These are phyloP conservation scores for Barypeithes pellucidus DNA, from an alignment of 2,888 invertebrate genomes.

Conservation along the genomic window DNA sequence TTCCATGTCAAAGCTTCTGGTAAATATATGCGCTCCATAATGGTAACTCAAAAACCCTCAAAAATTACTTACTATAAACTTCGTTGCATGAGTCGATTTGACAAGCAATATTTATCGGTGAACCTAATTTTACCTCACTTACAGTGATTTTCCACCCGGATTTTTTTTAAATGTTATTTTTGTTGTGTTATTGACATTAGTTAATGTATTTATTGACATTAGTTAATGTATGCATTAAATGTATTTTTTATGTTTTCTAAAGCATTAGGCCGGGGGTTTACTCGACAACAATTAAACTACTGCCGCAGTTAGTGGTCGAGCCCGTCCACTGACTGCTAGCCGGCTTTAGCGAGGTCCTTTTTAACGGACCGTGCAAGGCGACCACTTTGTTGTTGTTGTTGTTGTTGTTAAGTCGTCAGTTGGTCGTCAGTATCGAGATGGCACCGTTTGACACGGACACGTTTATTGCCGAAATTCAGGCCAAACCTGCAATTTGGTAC, in stretches of 20 bases:
- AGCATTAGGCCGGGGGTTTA: background rate
- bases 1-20: too few relatives aligned
- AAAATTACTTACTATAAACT: too few relatives aligned
- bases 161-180: background rate
- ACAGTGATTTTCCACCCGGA: background rate
- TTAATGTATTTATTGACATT: background rate
- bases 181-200: background rate
- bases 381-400: too few relatives aligned
- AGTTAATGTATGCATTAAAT: background rate
- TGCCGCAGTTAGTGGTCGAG: too few relatives aligned
- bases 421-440: too few relatives aligned
- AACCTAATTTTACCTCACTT: conserved; percentile 1
- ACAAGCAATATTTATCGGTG: conserved; percentile 1
- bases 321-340: too few relatives aligned
- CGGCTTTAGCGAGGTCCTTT: too few relatives aligned
- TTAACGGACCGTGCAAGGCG: too few relatives aligned
- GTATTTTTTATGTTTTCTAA: background rate
- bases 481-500: background rate
- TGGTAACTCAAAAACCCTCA: too few relatives aligned
- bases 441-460: background rate
- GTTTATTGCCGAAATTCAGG: background rate
- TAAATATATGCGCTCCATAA: too few relatives aligned
- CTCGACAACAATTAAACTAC: background rate
- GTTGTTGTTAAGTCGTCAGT: too few relatives aligned
- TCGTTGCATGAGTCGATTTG: too few relatives aligned